Evolutionary conservation across 2,888 invertebrate species (phyloP).

Genomic region (Chaetogeoica ovagalla): DNA sequence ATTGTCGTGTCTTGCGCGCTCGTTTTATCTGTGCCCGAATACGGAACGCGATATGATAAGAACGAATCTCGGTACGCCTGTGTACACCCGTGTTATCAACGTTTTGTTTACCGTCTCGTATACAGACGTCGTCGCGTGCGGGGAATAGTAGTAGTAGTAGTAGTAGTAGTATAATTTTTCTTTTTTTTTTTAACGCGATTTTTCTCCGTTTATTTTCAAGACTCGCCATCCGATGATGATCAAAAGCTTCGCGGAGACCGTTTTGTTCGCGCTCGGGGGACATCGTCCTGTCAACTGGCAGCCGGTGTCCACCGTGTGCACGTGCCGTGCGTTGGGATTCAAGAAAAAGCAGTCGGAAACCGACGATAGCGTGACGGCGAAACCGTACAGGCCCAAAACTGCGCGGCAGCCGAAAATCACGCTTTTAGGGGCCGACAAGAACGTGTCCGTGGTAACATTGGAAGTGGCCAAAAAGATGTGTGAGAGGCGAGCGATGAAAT

Average conservation of each 20-base stretch:
- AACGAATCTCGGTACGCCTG: neutral
- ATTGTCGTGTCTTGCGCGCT: too few relatives aligned
- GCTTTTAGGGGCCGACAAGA: constrained; percentile 66
- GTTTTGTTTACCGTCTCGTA: neutral
- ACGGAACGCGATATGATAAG: constrained; percentile 24
- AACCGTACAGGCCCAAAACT: constrained; percentile 39
- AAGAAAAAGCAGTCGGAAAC: constrained; percentile 29
- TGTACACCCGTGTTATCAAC: constrained; percentile 12
- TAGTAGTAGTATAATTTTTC: too few relatives aligned
- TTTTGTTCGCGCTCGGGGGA: neutral
- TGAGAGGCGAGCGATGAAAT: constrained; percentile 68
- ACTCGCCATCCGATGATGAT: neutral
- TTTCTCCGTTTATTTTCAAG: too few relatives aligned
- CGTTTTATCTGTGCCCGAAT: constrained; percentile 11
- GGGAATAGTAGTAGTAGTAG: too few relatives aligned
- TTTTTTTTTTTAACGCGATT: too few relatives aligned
- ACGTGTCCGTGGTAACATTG: constrained; percentile 66
- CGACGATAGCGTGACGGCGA: neutral
- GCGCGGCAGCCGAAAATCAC: constrained; percentile 63
- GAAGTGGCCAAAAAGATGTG: constrained; percentile 74
- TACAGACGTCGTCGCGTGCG: neutral
- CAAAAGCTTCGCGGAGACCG: neutral
- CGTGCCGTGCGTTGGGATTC: constrained; percentile 45
- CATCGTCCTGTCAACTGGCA: neutral
- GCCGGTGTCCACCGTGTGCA: neutral